These are phyloP conservation scores for Microtus oregoni DNA, from an alignment of 2,113 vertebrate species.

Conservation along the genomic window DNA sequence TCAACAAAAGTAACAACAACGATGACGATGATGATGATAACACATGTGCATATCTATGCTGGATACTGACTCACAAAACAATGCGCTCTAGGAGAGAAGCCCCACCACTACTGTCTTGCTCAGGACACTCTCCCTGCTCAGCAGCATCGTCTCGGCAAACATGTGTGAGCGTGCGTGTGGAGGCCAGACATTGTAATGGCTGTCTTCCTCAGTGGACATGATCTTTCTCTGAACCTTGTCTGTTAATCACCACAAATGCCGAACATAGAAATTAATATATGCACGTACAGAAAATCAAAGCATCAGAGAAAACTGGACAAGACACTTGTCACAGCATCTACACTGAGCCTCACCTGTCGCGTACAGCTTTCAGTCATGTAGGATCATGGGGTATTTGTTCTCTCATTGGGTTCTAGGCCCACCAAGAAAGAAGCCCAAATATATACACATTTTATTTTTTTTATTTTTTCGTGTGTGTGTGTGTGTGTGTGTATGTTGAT, in stretches of 20 bases:
- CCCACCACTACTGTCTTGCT: rapidly evolving
- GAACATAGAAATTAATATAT: neutral
- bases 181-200: neutral
- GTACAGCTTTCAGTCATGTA: neutral
- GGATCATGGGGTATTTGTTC: neutral
- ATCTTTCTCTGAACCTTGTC: neutral
- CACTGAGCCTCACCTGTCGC: neutral
- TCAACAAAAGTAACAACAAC: neutral
- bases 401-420: neutral
- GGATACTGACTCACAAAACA: neutral
- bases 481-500: neutral
- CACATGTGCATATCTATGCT: neutral
- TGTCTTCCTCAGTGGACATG: neutral
- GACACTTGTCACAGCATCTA: neutral
- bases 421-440: neutral
- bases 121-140: neutral
- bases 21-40: neutral
- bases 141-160: neutral
- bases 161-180: neutral
- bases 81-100: neutral
- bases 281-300: neutral
- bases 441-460: neutral
- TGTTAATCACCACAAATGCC: neutral
- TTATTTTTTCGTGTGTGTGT: neutral
- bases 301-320: neutral